Conservation (phyloP, 2,113 vertebrate genomes). For the Hippolais icterina region DNA sequence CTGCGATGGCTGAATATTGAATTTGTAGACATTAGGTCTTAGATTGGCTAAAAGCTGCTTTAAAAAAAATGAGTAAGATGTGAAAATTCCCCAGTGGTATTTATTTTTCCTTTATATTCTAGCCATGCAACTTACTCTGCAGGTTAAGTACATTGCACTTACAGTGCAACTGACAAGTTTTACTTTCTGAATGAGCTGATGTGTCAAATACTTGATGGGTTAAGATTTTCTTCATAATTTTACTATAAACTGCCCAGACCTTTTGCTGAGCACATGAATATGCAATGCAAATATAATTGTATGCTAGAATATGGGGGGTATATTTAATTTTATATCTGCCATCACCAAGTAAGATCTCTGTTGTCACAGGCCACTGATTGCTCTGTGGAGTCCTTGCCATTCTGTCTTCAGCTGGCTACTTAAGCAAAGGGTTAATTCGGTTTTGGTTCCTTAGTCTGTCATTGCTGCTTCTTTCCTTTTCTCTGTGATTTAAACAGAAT, state of each 20-base stretch:
- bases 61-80: background rate
- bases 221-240: background rate
- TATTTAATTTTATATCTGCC: background rate
- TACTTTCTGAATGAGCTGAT: background rate
- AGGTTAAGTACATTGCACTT: background rate
- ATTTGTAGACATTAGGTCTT: background rate
- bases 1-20: background rate
- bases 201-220: background rate
- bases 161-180: background rate
- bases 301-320: accelerated
- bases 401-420: background rate
- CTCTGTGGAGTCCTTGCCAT: background rate
- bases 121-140: background rate
- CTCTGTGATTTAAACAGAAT: background rate
- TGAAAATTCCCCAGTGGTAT: background rate
- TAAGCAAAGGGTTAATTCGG: background rate
- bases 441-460: background rate
- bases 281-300: background rate
- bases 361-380: background rate
- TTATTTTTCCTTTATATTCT: background rate
- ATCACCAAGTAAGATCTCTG: background rate
- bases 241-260: background rate
- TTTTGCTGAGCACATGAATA: background rate
- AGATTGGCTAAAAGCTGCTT: background rate
- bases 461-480: background rate